These are phyloP conservation scores for Trachymyrmex septentrionalis DNA, from an alignment of 1,140 invertebrate species.

Conservation along the genomic window DNA sequence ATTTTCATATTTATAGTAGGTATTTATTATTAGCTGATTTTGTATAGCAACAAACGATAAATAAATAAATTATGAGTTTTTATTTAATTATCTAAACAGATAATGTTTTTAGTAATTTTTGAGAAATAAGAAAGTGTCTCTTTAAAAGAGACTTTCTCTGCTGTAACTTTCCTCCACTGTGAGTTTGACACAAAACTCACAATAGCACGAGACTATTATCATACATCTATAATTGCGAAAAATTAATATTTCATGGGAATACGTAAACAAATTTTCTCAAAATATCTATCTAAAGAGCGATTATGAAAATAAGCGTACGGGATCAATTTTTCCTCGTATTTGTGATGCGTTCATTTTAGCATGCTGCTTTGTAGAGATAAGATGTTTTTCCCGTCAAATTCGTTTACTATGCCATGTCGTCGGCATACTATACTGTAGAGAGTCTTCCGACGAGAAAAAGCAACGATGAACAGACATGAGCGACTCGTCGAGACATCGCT, in stretches of 20 bases:
- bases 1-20: too few relatives aligned
- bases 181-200: background rate
- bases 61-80: too few relatives aligned
- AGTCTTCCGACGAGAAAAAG: conserved; percentile 32
- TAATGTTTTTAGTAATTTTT: too few relatives aligned
- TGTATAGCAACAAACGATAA: too few relatives aligned
- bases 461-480: background rate
- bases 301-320: conserved; percentile 21
- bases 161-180: too few relatives aligned
- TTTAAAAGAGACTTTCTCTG: too few relatives aligned
- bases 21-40: too few relatives aligned
- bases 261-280: background rate
- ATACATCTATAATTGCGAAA: background rate
- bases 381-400: conserved; percentile 53
- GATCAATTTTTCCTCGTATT: conserved; percentile 1
- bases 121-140: too few relatives aligned
- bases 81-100: too few relatives aligned
- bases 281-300: background rate
- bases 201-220: background rate
- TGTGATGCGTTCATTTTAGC: conserved; percentile 15
- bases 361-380: conserved; percentile 31
- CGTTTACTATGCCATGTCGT: conserved; percentile 62
- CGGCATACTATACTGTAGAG: conserved; percentile 1
- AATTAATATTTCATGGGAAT: background rate
- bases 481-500: conserved; percentile 25